phyloP scores from a whole-genome alignment of 2,113 vertebrate species.

The Rhegmatorhina hoffmannsi region DNA sequence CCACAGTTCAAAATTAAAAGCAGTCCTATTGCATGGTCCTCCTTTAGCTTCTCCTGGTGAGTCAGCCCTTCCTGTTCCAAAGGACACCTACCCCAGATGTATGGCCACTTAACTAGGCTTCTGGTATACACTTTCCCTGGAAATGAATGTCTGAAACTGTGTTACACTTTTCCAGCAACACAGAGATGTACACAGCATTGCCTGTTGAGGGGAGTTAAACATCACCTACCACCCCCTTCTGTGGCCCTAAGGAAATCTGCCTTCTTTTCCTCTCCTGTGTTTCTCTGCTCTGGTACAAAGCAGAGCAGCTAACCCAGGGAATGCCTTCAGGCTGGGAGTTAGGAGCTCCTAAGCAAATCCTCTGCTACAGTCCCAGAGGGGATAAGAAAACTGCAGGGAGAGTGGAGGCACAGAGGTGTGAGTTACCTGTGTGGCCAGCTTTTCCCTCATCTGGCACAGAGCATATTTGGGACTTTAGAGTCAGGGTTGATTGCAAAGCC shows the following conservation, averaged over 20 bases:
- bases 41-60: background rate
- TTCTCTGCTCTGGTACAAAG: background rate
- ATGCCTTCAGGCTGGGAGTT: background rate
- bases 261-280: background rate
- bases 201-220: background rate
- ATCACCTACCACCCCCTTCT: background rate
- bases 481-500: background rate
- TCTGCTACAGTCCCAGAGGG: background rate
- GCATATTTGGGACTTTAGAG: background rate
- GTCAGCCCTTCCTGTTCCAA: background rate
- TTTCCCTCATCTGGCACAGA: background rate
- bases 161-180: background rate
- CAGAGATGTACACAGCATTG: background rate
- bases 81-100: background rate
- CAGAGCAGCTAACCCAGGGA: background rate
- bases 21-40: accelerated
- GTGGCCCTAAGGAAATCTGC: background rate
- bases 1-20: background rate
- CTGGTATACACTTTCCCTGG: background rate
- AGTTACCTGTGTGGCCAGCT: background rate
- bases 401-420: background rate
- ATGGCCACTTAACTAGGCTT: background rate
- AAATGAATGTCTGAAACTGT: background rate
- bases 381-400: background rate
- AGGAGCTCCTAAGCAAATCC: background rate